phyloP scores from a whole-genome alignment of 2,888 invertebrate genomes.

The Timandra comae region DNA sequence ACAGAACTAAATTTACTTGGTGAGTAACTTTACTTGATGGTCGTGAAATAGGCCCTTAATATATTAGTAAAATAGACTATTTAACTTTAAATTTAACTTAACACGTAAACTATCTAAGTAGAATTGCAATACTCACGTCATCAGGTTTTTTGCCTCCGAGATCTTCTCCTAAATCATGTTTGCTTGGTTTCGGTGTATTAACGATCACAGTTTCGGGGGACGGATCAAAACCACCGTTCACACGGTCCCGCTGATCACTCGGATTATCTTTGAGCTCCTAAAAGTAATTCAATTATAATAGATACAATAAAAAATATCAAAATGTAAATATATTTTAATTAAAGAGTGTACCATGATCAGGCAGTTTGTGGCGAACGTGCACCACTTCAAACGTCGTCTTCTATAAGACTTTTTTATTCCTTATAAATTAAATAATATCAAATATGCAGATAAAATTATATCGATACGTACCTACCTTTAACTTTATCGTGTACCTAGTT shows the following conservation, averaged over 20 bases:
- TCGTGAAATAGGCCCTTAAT: no score
- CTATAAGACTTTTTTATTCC: background rate
- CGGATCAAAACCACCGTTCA: constrained; percentile 29
- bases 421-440: background rate
- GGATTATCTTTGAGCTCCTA: constrained; percentile 27
- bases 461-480: background rate
- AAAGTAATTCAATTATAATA: no score
- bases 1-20: no score
- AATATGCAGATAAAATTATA: background rate
- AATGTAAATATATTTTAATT: background rate
- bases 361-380: no score
- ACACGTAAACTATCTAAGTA: no score
- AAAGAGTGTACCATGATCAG: constrained; percentile 5
- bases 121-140: no score
- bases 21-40: no score
- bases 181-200: constrained; percentile 8
- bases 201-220: constrained; percentile 26
- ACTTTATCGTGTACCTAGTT: no score
- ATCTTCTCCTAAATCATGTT: background rate
- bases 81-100: no score
- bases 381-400: background rate
- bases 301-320: background rate
- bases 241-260: constrained; percentile 22
- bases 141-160: background rate
- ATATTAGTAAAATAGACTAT: no score